Evolutionary conservation across 2,888 invertebrate species (phyloP), one percentile per base, ranked within the genome.

Genomic region (Gasteruption jaculator): DNA sequence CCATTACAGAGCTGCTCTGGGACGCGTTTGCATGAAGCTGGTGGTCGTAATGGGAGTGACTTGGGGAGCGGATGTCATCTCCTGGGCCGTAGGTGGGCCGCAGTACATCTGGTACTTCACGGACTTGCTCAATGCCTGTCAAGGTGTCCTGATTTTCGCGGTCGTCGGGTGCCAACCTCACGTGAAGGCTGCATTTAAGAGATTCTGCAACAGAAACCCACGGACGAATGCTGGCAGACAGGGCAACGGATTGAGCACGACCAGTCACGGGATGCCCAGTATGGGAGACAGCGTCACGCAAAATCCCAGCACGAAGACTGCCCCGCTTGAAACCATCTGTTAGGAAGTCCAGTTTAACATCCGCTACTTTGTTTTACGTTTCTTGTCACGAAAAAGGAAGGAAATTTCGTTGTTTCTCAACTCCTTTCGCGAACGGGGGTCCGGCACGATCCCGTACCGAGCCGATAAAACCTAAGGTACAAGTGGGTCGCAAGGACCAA

Each of bases 131-230:
- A 91, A 91, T 74, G 86, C 87, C 50, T 76, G 89, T 56, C 91
- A 91, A 71, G 91, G 91, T 52, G 85, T 91, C 39, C 83, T 90
- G 70, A 91, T 91, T 61, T 91, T 91, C 73, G 81, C 87, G 61
- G 90, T 91, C 52, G 88, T 90, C 54, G 91, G 89, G 36, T 89
- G 88, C 70, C 90, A 90, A 75, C 90, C 89, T 43, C 90, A 90
- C 76, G 80, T 81, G 58, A 77, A 84, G 75, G 76, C 81, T 19
- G 82, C 83, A 27, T 73, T 82, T 21, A 82, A 82, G 63, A 73
- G 83, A 42, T 72, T 83, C 52, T 82, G 81, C 57, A 76, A 77
- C 52, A 74, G 76, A 48, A 73, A 76, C 43, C 73, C 77, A 20
- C 72, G 76, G 50, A 73, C 76, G 49, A 74, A 76, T 53, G 73